Percentiles rank a stretch among this genome's conserved stretches.
These are phyloP conservation scores for Cryptocephalus primarius DNA, from an alignment of 2,888 invertebrate genomes.

Conservation along the genomic window DNA sequence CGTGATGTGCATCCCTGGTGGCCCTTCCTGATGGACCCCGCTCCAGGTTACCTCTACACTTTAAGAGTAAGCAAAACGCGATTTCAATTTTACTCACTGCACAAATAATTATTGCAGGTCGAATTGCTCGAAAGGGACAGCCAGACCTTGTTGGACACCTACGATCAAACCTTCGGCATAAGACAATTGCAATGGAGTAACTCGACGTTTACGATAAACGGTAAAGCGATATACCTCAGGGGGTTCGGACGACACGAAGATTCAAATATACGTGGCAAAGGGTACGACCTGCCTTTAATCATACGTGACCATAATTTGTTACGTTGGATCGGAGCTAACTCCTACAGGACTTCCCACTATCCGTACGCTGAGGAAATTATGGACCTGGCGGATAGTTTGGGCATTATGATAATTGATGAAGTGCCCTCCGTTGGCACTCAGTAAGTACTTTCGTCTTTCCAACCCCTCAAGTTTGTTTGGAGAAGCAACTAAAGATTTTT, in stretches of 20 bases:
- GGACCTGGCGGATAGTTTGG: slow-evolving; percentile 82
- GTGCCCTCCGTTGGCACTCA: slow-evolving; percentile 85
- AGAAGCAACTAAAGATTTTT: too few relatives aligned
- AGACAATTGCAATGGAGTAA: slow-evolving; percentile 71
- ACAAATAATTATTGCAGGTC: slow-evolving; percentile 6
- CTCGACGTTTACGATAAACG: slow-evolving; percentile 66
- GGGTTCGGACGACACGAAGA: slow-evolving; percentile 96
- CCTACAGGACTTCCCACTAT: slow-evolving; percentile 93
- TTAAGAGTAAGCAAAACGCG: slow-evolving; percentile 48
- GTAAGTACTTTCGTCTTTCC: too few relatives aligned
- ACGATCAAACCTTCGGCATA: slow-evolving; percentile 79
- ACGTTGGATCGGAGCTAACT: slow-evolving; percentile 90
- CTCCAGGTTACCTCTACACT: slow-evolving; percentile 78
- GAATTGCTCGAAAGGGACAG: slow-evolving; percentile 20
- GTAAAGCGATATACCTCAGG: slow-evolving; percentile 72
- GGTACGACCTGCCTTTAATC: slow-evolving; percentile 75
- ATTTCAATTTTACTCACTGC: neutral
- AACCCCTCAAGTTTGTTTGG: too few relatives aligned
- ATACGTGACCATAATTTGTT: slow-evolving; percentile 87
- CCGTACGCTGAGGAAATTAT: slow-evolving; percentile 96
- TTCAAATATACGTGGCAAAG: slow-evolving; percentile 85
- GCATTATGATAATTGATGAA: slow-evolving; percentile 90
- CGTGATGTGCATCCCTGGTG: slow-evolving; percentile 75
- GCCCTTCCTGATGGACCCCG: slow-evolving; percentile 75
- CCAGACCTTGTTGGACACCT: slow-evolving; percentile 55